Evolutionary conservation across 2,797 vertebrate genomes (phyloP).

Genomic region (Eleutherodactylus coqui): DNA sequence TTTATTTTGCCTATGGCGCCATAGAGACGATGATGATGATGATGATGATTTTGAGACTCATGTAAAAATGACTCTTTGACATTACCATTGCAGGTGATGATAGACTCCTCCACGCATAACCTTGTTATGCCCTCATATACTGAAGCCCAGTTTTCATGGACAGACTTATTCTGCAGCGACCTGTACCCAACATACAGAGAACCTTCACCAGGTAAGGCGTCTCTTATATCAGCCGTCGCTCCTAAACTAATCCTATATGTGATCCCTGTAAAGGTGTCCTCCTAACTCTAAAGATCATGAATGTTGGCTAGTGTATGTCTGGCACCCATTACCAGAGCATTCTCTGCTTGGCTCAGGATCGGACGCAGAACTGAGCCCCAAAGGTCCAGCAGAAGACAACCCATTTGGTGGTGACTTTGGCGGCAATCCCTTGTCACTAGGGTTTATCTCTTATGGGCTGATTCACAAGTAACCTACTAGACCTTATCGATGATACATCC

Average conservation of each 20-base stretch:
- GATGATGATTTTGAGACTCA: not conserved
- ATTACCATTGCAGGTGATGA: slow-evolving; percentile 47
- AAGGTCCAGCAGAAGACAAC: not conserved
- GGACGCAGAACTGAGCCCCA: not conserved
- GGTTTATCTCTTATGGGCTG: not conserved
- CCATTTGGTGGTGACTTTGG: not conserved
- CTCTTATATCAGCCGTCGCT: not conserved
- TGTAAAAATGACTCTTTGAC: not conserved
- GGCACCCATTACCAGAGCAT: not conserved
- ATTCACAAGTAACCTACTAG: not conserved
- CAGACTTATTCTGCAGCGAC: slow-evolving; percentile 48
- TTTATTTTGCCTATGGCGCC: slow-evolving; percentile 15
- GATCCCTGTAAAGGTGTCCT: not conserved
- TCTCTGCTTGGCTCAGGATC: not conserved
- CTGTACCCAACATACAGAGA: slow-evolving; percentile 34
- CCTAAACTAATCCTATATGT: not conserved
- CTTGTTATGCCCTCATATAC: slow-evolving; percentile 19
- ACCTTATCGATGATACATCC: not conserved
- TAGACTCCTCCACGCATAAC: slow-evolving; percentile 48
- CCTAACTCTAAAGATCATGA: not conserved
- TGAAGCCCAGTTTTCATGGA: slow-evolving; percentile 49
- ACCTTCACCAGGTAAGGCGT: slow-evolving; percentile 41
- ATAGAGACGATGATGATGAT: no score
- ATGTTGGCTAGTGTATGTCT: not conserved
- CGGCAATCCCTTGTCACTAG: not conserved